A percentile compares a stretch with the other conserved stretches of the same genome.
Evolutionary conservation across 2,888 invertebrate genomes (phyloP).

Genomic region (Andrena haemorrhoa): DNA sequence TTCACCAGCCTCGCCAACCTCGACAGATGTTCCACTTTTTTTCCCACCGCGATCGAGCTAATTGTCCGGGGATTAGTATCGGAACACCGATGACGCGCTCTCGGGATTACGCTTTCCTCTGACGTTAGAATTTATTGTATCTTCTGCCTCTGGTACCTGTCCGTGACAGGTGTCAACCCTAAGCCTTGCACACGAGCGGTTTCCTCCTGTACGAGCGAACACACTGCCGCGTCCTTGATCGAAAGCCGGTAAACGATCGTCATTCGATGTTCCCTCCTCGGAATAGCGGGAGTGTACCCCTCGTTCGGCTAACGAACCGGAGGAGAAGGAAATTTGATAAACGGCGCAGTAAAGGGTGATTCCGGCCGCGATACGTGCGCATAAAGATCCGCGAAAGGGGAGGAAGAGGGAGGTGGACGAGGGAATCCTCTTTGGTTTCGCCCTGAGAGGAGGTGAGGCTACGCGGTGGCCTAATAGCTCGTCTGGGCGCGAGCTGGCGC

Average conservation of each 20-base stretch:
- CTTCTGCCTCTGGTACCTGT: too few relatives aligned
- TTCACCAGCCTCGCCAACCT: conserved; percentile 33
- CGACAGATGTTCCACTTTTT: conserved; percentile 63
- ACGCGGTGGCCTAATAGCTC: conserved; percentile 35
- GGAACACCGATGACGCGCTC: not conserved
- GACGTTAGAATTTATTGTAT: not conserved
- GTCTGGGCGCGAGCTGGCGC: not conserved
- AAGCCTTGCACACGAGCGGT: too few relatives aligned
- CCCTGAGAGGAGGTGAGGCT: not conserved
- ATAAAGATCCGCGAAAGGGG: conserved; percentile 9
- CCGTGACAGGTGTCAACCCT: too few relatives aligned
- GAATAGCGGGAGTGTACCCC: conserved; percentile 15
- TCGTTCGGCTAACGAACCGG: conserved; percentile 23
- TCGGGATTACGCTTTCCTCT: not conserved
- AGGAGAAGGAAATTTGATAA: conserved; percentile 47
- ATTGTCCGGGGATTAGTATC: conserved; percentile 54
- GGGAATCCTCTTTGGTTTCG: not conserved
- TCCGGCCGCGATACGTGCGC: not conserved
- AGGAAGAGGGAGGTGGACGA: not conserved
- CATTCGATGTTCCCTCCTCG: not conserved
- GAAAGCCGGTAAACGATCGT: not conserved
- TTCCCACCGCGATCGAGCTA: conserved; percentile 44
- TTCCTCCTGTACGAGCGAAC: too few relatives aligned
- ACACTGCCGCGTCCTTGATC: too few relatives aligned
- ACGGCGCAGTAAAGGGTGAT: conserved; percentile 50